These are phyloP conservation scores for Pelecanoides urinatrix DNA, from an alignment of 2,113 vertebrate genomes.

Conservation along the genomic window DNA sequence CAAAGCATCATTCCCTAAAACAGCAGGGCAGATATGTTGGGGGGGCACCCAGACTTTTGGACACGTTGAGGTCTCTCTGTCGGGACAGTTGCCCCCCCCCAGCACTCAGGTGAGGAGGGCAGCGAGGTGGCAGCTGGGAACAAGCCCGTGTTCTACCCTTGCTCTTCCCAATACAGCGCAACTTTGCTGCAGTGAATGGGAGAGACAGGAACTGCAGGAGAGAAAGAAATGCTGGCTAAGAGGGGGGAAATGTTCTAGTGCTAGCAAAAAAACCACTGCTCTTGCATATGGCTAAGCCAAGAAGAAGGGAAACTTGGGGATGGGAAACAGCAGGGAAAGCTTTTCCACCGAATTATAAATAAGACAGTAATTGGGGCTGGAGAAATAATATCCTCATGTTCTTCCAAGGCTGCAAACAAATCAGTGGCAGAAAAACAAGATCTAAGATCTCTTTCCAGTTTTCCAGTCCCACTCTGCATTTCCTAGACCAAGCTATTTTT, in stretches of 20 bases:
- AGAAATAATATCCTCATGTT: background rate
- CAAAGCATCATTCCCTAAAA: background rate
- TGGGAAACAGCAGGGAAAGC: background rate
- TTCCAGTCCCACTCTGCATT: background rate
- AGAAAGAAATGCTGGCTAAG: background rate
- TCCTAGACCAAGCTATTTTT: background rate
- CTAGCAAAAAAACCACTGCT: background rate
- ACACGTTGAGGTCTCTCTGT: rapidly evolving
- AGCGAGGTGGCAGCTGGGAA: background rate
- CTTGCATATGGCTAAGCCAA: background rate
- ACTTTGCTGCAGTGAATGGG: background rate
- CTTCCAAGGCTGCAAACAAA: background rate
- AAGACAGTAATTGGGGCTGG: background rate
- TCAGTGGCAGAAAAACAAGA: background rate
- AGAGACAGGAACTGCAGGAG: background rate
- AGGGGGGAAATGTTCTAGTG: background rate
- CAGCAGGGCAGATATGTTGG: background rate
- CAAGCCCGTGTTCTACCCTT: background rate
- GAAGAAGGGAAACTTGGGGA: background rate
- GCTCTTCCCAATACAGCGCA: background rate
- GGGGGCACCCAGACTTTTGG: background rate
- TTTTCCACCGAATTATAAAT: background rate
- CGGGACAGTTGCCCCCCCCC: background rate
- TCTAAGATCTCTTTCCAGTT: background rate
- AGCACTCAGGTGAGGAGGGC: background rate